phyloP scores from a whole-genome alignment of 2,797 vertebrate species.

The Pristis pectinata region DNA sequence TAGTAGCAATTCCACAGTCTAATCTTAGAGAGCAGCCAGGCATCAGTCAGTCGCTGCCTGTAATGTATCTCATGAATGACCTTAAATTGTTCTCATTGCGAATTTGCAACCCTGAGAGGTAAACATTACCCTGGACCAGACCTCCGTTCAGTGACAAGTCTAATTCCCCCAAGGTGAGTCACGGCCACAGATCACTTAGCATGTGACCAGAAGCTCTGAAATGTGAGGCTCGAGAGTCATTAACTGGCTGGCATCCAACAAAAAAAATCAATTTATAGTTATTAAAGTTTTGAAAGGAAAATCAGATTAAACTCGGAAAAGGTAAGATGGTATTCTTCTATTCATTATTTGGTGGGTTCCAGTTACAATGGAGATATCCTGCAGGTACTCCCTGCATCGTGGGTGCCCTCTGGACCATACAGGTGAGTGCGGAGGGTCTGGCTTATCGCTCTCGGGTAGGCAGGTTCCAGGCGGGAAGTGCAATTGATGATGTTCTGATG shows the following conservation, averaged over 20 bases:
- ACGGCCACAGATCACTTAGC: not conserved
- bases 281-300: not conserved
- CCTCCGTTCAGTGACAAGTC: not conserved
- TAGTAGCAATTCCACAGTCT: not conserved
- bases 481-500: too few relatives aligned
- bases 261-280: not conserved
- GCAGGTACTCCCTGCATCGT: too few relatives aligned
- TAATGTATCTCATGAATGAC: not conserved
- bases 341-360: not conserved
- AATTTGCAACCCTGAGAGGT: not conserved
- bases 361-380: too few relatives aligned
- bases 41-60: not conserved
- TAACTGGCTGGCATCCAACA: not conserved
- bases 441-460: too few relatives aligned
- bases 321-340: not conserved
- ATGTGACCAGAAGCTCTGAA: not conserved
- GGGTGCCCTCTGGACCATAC: too few relatives aligned
- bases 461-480: too few relatives aligned
- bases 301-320: not conserved
- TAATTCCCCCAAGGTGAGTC: not conserved
- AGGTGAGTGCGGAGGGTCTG: too few relatives aligned
- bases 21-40: not conserved
- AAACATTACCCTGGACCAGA: not conserved
- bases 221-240: not conserved
- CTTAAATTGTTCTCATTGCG: not conserved